Evolutionary conservation across 2,797 vertebrate genomes (phyloP), one percentile per base, ranked within the genome.

Genomic region (Oophaga sylvatica): DNA sequence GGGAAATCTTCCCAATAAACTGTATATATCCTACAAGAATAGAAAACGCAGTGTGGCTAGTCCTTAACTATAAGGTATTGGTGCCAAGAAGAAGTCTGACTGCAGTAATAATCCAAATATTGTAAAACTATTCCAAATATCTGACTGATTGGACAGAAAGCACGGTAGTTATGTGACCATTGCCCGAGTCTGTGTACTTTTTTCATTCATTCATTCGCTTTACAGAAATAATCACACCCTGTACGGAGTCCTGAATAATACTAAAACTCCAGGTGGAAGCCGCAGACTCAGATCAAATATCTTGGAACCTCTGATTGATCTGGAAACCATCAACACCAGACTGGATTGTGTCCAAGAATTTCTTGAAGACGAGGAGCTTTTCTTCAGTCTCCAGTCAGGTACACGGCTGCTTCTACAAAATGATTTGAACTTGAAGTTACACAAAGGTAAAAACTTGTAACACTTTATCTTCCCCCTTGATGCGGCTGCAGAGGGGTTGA

Each of bases 341-440:
- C 91, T 98, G 91, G 97, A 99, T 86, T 94, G 96, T 83, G 94
- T 99, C 91, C 96, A 99, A 91, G 98, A 99, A 92, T 92, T 99
- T 71, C 94, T 99, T 84, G 96, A 97, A 91, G 93, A 98, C 17
- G 97, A 99, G 87, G 96, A 97, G 87, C 96, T 99, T 71, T 99
- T 99, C 94, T 99, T 97, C 90, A 95, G 96, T 87, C 94, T 99
- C 92, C 96, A 97, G 89, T 96, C 96, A 91, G 97, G 98, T 99
- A 87, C 91, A 59, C 78, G n/a, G 10, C n/a, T 68, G 8, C 67
- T 87, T 29, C n/a, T 56, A 12, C 31, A 76, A 26, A 76, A n/a
- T 26, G 22, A 26, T 29, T 11, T 53, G 45, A 48, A 5, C 4
- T 4, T 9, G 48, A 53, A 11, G 8, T 53, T 53, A 11, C 48